Percentiles rank a stretch among this genome's conserved stretches.
Conservation (phyloP, 2,113 vertebrate species). For the Chaetodon trifascialis region DNA sequence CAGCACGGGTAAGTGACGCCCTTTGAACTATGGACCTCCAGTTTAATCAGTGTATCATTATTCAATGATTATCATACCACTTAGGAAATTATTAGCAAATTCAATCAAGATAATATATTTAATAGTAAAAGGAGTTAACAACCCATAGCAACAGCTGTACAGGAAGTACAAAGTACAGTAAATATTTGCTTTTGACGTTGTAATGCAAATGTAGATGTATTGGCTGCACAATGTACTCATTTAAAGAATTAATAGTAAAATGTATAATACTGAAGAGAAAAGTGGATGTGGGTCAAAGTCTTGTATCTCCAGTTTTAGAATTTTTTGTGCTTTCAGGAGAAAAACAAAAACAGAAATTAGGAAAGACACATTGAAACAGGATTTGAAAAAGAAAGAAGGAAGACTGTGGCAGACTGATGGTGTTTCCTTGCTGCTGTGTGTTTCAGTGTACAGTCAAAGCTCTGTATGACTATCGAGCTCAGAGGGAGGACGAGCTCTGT, state of each 20-base stretch:
- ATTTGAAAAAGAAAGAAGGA: not conserved
- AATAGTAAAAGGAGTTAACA: not conserved
- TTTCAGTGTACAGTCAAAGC: conserved; percentile 89
- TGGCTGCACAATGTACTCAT: not conserved
- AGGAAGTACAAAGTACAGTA: too few species aligned
- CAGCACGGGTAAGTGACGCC: conserved; percentile 84
- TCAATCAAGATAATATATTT: too few species aligned
- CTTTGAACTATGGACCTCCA: not conserved
- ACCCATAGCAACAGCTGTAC: not conserved
- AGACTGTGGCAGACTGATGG: not conserved
- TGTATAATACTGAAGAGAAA: not conserved
- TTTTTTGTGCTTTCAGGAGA: too few species aligned
- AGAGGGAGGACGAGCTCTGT: conserved; percentile 90
- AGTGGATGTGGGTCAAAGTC: too few species aligned
- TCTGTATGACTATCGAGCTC: conserved; percentile 90
- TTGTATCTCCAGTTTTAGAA: too few species aligned
- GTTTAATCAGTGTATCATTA: not conserved
- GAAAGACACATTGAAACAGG: not conserved
- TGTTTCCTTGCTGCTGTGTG: not conserved
- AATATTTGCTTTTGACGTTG: not conserved
- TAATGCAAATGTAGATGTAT: not conserved
- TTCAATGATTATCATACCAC: not conserved
- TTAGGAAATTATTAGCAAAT: not conserved
- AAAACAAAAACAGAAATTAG: not conserved
- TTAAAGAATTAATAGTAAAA: not conserved